Evolutionary conservation across 1,140 invertebrate species (phyloP), one percentile per base, ranked within the genome.

Genomic region (Lethrus apterus): DNA sequence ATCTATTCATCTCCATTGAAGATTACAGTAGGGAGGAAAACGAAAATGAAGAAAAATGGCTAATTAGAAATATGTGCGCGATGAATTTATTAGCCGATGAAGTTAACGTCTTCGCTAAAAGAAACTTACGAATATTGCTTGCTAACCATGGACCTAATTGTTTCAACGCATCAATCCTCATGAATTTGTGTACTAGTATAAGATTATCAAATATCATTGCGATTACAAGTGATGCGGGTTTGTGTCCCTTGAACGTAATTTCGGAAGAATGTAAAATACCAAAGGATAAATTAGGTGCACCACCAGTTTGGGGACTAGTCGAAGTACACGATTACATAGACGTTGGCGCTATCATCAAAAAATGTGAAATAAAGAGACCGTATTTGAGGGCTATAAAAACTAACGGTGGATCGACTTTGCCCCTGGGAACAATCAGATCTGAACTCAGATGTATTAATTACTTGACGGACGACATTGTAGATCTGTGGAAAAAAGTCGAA

Each of bases 261-360:
- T 64, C 71, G 11, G 58, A 70, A 52, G 60, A 64, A 26, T 58
- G 65, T 13, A 63, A 69, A 54, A 54, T 70, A 4, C 60, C 65
- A 1, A 45, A 69, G 29, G 56, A 55, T 50, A 66, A 70, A 52
- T 66, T 76, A 50, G 66, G 67, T 57, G 71, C 68, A 40, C 70
- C 74, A 4, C 72, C 74, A 23, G 72, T 76, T 5, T 76, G 72
- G 72, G 74, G 74, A 8, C 74, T 72, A 54, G 61, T 70, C 1
- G 72, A 71, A 17, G 57, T 70, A n/a, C 70, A 73, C 53, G 63
- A 70, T 36, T 65, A 71, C 31, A 61, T 72, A 9, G 72, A 74
- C 57, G 57, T 70, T 20, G 60, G 56, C 31, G 68, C 63, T 35
- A 70, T 68, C 30, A 54, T 71, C 46, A 66, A 72, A 52, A 68